A percentile compares a stretch with the other conserved stretches of the same genome.
These are phyloP conservation scores for Chesias legatella DNA, from an alignment of 2,888 invertebrate species.

Conservation along the genomic window DNA sequence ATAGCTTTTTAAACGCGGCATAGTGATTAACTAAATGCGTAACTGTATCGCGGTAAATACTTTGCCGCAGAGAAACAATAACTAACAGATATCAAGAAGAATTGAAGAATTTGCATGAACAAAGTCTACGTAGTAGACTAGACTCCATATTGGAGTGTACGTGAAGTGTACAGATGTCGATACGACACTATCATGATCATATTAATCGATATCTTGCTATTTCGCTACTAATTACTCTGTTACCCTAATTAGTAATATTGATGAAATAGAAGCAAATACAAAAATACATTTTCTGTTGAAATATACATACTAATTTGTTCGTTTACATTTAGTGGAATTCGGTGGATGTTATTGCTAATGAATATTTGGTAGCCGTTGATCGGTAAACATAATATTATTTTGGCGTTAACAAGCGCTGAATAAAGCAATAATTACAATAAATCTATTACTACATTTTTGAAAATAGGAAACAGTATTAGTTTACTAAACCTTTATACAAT, in stretches of 20 bases:
- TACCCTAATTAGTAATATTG: no score
- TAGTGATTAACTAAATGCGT: slow-evolving; percentile 8
- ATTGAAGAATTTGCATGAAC: no score
- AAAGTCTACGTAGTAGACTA: no score
- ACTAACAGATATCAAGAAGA: no score
- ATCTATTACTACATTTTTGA: no score
- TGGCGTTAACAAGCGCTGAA: not conserved
- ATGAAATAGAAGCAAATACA: not conserved
- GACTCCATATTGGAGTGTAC: no score
- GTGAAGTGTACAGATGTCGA: no score
- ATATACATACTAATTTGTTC: not conserved
- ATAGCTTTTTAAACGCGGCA: slow-evolving; percentile 15
- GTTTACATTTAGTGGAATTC: slow-evolving; percentile 3
- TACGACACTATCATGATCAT: no score
- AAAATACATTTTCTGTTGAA: not conserved
- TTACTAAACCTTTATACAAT: no score
- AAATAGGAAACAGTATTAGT: no score
- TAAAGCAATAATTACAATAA: not conserved
- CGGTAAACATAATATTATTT: not conserved
- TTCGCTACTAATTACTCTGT: no score
- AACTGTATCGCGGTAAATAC: slow-evolving; percentile 5
- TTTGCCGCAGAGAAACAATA: not conserved
- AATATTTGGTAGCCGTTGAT: slow-evolving; percentile 7
- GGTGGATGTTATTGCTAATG: slow-evolving; percentile 6
- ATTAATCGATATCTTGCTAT: no score